Conservation (phyloP, 92 coral and sea anemone genomes). For the Umimayanthus chanpuru region DNA sequence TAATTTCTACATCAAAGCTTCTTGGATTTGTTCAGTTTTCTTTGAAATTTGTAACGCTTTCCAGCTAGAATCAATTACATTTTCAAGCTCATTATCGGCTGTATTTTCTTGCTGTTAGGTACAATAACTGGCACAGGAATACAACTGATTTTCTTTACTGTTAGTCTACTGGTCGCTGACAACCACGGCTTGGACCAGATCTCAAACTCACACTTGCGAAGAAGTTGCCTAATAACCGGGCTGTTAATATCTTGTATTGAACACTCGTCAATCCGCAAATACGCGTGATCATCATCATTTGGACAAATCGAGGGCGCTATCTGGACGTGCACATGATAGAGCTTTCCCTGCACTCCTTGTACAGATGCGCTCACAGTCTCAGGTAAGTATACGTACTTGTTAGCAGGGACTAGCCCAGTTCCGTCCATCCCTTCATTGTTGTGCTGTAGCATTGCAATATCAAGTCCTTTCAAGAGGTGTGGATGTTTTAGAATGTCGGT, state of each 20-base stretch:
- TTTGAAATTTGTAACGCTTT: too few species aligned
- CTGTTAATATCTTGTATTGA: slow-evolving; percentile 36
- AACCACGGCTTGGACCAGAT: slow-evolving; percentile 37
- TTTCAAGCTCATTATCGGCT: slow-evolving; percentile 22
- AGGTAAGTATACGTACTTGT: slow-evolving; percentile 34
- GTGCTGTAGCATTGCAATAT: slow-evolving; percentile 28
- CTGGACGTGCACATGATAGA: slow-evolving; percentile 27
- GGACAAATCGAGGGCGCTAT: slow-evolving; percentile 45
- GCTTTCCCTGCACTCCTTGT: slow-evolving; percentile 21
- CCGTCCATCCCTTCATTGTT: slow-evolving; percentile 35
- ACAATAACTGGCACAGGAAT: background rate
- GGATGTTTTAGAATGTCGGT: slow-evolving; percentile 23
- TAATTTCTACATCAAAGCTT: too few species aligned
- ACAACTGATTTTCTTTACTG: slow-evolving; percentile 29
- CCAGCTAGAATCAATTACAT: background rate
- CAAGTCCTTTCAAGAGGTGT: slow-evolving; percentile 25
- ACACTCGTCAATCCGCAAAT: slow-evolving; percentile 26
- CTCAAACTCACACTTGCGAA: slow-evolving; percentile 46
- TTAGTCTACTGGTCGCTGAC: background rate
- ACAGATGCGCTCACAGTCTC: slow-evolving; percentile 11
- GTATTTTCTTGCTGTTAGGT: background rate
- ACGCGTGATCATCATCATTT: slow-evolving; percentile 35
- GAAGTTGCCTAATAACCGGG: background rate
- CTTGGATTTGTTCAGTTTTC: too few species aligned
- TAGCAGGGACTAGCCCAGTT: slow-evolving; percentile 40